Percentiles rank a stretch among this genome's conserved stretches.
Conservation (phyloP, 2,888 invertebrate genomes). For the Onthophagus sagittarius region DNA sequence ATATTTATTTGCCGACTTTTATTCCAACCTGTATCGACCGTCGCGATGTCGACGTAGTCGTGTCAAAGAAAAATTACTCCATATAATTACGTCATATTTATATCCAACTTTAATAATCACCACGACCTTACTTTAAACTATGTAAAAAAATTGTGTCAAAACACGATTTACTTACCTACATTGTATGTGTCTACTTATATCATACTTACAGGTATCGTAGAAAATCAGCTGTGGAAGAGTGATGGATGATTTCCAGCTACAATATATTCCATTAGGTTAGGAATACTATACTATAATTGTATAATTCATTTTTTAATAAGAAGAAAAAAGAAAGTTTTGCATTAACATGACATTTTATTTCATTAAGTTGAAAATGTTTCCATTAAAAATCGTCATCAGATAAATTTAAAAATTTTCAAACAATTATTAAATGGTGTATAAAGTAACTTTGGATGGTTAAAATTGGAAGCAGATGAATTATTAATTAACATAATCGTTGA, state of each 20-base stretch:
- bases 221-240: not conserved
- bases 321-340: no score
- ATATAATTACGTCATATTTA: not conserved
- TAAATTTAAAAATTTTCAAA: not conserved
- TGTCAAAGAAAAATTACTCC: not conserved
- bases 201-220: no score
- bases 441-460: no score
- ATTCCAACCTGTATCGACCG: constrained; percentile 16
- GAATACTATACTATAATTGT: no score
- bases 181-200: no score
- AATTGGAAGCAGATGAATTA: no score
- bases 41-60: not conserved
- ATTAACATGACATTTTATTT: not conserved
- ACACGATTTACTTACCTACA: not conserved
- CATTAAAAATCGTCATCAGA: not conserved
- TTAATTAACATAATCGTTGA: no score
- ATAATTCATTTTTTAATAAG: no score
- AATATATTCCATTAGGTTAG: no score
- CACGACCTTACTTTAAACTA: not conserved
- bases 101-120: not conserved
- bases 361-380: no score
- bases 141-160: not conserved
- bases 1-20: constrained; percentile 36
- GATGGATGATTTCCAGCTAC: not conserved
- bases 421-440: not conserved